Evolutionary conservation across 2,797 vertebrate species (phyloP).

Genomic region (Malacoctenus gilli): DNA sequence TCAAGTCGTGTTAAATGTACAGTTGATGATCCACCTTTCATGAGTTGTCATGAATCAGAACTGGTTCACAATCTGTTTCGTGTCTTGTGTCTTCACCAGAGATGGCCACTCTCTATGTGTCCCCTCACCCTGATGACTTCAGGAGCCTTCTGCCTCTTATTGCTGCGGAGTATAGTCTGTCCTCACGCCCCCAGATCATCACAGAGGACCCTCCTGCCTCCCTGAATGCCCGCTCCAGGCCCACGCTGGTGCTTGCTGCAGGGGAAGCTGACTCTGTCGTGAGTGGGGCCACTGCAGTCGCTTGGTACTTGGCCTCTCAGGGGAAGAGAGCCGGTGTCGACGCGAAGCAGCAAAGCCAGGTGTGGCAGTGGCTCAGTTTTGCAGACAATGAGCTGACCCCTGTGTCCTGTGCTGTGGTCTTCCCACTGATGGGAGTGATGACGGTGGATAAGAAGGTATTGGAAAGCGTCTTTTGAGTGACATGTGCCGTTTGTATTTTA

Average conservation of each 20-base stretch:
- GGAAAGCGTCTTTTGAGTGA: background rate
- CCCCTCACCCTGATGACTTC: constrained; percentile 86
- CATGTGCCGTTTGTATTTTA: background rate
- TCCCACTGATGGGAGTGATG: constrained; percentile 83
- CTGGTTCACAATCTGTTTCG: background rate
- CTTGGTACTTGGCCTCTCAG: constrained; percentile 80
- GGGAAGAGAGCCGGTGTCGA: constrained; percentile 68
- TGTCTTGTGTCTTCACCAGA: constrained; percentile 52
- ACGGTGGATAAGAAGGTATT: constrained; percentile 78
- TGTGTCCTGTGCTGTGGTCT: constrained; percentile 82
- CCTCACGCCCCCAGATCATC: constrained; percentile 55
- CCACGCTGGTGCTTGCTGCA: constrained; percentile 65
- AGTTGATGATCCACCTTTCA: too few species aligned
- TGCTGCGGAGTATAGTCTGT: constrained; percentile 79
- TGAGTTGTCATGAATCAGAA: background rate
- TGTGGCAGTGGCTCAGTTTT: constrained; percentile 91
- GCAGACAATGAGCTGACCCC: constrained; percentile 87
- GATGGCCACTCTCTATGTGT: constrained; percentile 86
- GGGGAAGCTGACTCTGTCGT: constrained; percentile 55
- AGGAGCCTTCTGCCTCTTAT: constrained; percentile 86
- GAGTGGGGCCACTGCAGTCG: constrained; percentile 76
- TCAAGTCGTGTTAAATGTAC: too few species aligned
- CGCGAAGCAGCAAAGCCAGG: constrained; percentile 77
- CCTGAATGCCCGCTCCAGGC: constrained; percentile 66
- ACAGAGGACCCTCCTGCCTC: constrained; percentile 74